phyloP scores from a whole-genome alignment of 1,140 invertebrate genomes.

The Drosophila busckii region DNA sequence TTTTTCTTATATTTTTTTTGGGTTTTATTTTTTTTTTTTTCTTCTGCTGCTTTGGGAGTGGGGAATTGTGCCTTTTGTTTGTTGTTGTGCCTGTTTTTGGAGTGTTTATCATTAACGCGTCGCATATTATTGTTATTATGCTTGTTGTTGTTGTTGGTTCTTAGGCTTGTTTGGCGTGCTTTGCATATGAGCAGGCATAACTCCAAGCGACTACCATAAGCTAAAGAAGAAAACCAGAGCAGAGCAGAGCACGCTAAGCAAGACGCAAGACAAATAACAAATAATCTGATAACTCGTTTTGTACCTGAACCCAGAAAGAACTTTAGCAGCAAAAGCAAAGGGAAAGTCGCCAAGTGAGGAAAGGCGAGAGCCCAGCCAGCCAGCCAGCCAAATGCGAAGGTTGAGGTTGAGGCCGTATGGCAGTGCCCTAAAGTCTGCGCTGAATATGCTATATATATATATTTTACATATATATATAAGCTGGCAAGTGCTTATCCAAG shows the following conservation, averaged over 20 bases:
- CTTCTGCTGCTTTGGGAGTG: background rate
- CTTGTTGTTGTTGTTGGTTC: slow-evolving; percentile 21
- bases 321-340: slow-evolving; percentile 27
- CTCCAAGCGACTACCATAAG: slow-evolving; percentile 61
- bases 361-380: slow-evolving; percentile 13
- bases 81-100: slow-evolving; percentile 28
- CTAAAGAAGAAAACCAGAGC: slow-evolving; percentile 16
- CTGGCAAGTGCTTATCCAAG: slow-evolving; percentile 72
- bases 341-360: slow-evolving; percentile 57
- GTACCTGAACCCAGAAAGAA: slow-evolving; percentile 47
- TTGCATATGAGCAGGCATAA: slow-evolving; percentile 65
- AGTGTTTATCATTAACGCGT: slow-evolving; percentile 57
- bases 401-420: slow-evolving; percentile 34
- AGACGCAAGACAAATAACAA: slow-evolving; percentile 70
- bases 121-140: slow-evolving; percentile 57
- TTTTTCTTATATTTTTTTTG: slow-evolving; percentile 5
- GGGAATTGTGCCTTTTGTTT: slow-evolving; percentile 21
- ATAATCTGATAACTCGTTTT: slow-evolving; percentile 78
- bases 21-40: too few relatives aligned
- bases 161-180: slow-evolving; percentile 55
- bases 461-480: slow-evolving; percentile 3
- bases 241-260: slow-evolving; percentile 30
- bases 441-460: slow-evolving; percentile 29
- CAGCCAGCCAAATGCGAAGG: slow-evolving; percentile 5
- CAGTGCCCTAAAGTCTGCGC: slow-evolving; percentile 74